Percentiles rank a stretch among this genome's conserved stretches.
phyloP scores from a whole-genome alignment of 2,888 invertebrate species.

The Melanostoma scalare region DNA sequence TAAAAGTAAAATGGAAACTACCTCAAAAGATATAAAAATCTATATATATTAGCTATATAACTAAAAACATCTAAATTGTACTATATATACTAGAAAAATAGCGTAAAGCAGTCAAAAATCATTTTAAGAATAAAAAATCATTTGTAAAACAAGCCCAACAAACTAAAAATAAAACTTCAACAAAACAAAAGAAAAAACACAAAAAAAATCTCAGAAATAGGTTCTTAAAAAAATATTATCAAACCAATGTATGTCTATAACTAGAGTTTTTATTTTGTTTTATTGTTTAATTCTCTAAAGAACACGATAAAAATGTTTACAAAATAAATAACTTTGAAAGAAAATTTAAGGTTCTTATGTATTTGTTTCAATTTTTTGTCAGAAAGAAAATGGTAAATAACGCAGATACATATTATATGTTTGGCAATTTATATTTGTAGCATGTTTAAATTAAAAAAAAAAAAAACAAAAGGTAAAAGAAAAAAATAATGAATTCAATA shows the following conservation, averaged over 20 bases:
- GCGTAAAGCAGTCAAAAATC: conserved; percentile 47
- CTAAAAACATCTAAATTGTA: conserved; percentile 66
- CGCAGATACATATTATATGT: conserved; percentile 51
- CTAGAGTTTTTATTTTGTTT: conserved; percentile 54
- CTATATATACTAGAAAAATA: conserved; percentile 70
- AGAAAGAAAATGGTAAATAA: conserved; percentile 39
- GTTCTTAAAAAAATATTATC: conserved; percentile 40
- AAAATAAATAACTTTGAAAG: conserved; percentile 41
- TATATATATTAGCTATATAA: conserved; percentile 65
- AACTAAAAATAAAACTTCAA: conserved; percentile 45
- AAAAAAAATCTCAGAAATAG: conserved; percentile 36
- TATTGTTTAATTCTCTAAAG: conserved; percentile 41
- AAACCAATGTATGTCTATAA: conserved; percentile 65
- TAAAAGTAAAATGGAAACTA: conserved; percentile 72
- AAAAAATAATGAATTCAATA: conserved; percentile 48
- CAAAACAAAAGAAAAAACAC: conserved; percentile 25
- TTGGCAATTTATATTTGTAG: conserved; percentile 64
- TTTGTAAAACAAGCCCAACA: conserved; percentile 64
- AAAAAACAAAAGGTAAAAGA: conserved; percentile 1
- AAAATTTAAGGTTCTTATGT: conserved; percentile 29
- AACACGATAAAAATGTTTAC: conserved; percentile 45
- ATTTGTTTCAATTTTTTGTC: conserved; percentile 27
- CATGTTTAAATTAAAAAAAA: conserved; percentile 52
- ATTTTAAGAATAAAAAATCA: conserved; percentile 50
- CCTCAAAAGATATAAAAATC: conserved; percentile 69